phyloP scores from a whole-genome alignment of 2,113 vertebrate genomes.

The Micromys minutus region DNA sequence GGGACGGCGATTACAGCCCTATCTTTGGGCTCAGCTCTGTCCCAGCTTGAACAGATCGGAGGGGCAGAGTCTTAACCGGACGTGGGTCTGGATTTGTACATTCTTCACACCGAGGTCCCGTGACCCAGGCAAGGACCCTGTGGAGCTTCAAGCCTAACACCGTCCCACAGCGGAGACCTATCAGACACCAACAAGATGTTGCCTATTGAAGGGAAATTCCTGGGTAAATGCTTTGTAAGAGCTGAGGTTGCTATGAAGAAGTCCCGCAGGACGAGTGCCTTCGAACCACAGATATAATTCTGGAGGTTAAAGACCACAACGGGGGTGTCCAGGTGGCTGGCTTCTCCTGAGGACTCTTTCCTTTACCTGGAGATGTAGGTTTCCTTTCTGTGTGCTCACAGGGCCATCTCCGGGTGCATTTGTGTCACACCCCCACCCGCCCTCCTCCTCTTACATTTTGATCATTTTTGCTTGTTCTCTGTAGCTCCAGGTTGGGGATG shows the following conservation, averaged over 20 bases:
- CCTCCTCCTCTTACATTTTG: too few relatives aligned
- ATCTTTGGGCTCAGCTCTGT: too few relatives aligned
- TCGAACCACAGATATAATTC: background rate
- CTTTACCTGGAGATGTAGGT: background rate
- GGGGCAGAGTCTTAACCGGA: background rate
- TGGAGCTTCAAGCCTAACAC: background rate
- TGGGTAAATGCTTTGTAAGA: background rate
- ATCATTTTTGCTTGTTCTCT: background rate
- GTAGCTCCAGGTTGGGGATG: background rate
- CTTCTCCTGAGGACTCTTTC: background rate
- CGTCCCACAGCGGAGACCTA: background rate
- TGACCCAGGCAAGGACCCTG: background rate
- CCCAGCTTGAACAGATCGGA: background rate
- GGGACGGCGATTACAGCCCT: background rate
- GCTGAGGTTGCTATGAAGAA: background rate
- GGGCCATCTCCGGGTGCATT: rapidly evolving
- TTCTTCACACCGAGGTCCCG: background rate
- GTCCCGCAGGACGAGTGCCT: rapidly evolving
- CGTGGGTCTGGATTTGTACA: background rate
- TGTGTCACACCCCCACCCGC: background rate
- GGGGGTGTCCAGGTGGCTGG: rapidly evolving
- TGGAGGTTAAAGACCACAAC: background rate
- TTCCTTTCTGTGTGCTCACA: background rate
- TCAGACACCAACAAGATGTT: background rate
- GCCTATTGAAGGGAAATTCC: background rate